These are phyloP conservation scores for Anomalospiza imberbis DNA, from an alignment of 2,797 vertebrate genomes.

Conservation along the genomic window DNA sequence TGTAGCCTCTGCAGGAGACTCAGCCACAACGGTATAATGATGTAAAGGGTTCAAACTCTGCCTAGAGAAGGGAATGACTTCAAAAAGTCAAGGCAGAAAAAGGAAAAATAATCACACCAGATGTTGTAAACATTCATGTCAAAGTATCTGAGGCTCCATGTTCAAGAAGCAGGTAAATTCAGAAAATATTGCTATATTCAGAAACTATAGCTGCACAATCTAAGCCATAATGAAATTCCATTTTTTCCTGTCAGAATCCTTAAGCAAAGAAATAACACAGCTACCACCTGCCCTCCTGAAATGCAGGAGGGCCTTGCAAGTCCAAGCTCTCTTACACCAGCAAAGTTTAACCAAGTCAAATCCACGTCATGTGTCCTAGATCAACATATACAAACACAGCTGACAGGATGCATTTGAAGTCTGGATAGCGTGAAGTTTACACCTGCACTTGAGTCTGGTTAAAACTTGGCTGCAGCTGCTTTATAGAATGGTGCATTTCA, in stretches of 20 bases:
- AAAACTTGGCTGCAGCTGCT: not conserved
- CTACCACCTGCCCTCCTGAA: not conserved
- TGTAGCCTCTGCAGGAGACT: not conserved
- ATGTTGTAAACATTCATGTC: not conserved
- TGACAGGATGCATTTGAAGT: not conserved
- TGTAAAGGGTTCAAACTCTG: not conserved
- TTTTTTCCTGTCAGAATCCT: not conserved
- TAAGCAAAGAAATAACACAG: not conserved
- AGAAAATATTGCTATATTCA: not conserved
- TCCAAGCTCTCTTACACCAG: not conserved
- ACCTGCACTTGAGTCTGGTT: not conserved
- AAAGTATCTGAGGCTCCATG: not conserved
- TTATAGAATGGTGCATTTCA: not conserved
- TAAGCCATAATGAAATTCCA: not conserved
- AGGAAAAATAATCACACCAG: not conserved
- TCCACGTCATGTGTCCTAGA: not conserved
- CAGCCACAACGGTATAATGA: not conserved
- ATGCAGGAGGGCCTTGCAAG: not conserved
- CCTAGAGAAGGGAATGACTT: not conserved
- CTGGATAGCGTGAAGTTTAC: not conserved
- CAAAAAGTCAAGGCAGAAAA: not conserved
- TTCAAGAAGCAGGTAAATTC: not conserved
- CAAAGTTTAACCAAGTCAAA: not conserved
- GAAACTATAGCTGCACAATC: not conserved
- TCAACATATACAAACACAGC: not conserved